These are phyloP conservation scores for Globodera rostochiensis DNA, from an alignment of 1,140 invertebrate species.

Conservation along the genomic window DNA sequence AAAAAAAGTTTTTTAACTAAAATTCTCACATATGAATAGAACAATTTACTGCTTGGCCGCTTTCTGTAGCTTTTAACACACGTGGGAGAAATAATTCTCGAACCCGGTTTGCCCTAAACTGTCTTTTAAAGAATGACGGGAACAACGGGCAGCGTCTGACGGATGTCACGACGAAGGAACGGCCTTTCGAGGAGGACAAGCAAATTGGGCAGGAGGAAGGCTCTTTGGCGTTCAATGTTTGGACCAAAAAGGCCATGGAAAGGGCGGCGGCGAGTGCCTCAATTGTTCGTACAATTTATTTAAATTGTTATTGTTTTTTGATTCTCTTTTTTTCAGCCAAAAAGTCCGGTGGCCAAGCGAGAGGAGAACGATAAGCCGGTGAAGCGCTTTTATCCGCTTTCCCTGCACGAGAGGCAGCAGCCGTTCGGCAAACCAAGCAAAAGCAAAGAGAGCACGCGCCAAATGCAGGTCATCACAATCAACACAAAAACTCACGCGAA, in stretches of 20 bases:
- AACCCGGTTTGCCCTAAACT: too few relatives aligned
- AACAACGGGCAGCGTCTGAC: background rate
- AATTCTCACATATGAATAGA: too few relatives aligned
- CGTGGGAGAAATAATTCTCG: too few relatives aligned
- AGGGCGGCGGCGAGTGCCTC: slow-evolving; percentile 63
- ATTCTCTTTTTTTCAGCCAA: slow-evolving; percentile 50
- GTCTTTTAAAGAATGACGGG: slow-evolving; percentile 7
- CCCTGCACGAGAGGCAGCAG: slow-evolving; percentile 24
- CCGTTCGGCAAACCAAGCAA: background rate
- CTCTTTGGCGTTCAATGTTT: slow-evolving; percentile 46
- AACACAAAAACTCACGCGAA: too few relatives aligned
- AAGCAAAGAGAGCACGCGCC: background rate
- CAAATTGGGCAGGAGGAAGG: slow-evolving; percentile 13
- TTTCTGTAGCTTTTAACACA: too few relatives aligned
- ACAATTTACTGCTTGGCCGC: too few relatives aligned
- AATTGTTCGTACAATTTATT: slow-evolving; percentile 31
- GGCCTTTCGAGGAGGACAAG: slow-evolving; percentile 19
- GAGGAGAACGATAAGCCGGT: slow-evolving; percentile 68
- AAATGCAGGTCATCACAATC: background rate
- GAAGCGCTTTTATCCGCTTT: slow-evolving; percentile 86
- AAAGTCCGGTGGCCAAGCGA: slow-evolving; percentile 56
- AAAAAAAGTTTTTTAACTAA: too few relatives aligned
- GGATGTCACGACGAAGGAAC: slow-evolving; percentile 52
- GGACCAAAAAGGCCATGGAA: slow-evolving; percentile 62
- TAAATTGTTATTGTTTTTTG: slow-evolving; percentile 19